These are phyloP conservation scores for Oncorhynchus nerka DNA, from an alignment of 2,113 vertebrate species.

Conservation along the genomic window DNA sequence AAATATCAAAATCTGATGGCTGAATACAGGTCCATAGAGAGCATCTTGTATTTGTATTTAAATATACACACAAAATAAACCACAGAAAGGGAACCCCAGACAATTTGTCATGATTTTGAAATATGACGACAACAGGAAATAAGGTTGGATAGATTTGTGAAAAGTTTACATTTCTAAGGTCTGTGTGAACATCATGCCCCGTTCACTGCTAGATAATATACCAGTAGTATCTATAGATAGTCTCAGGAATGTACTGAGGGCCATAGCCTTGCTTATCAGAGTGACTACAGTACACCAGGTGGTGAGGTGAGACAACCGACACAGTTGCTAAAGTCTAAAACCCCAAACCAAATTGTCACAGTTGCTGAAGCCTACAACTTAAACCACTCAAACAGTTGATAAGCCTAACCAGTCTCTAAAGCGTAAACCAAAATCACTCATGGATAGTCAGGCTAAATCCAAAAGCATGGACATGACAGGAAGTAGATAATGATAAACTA, in stretches of 20 bases:
- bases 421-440: not conserved
- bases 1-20: slow-evolving; percentile 98
- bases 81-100: slow-evolving; percentile 61
- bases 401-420: not conserved
- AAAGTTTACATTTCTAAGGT: slow-evolving; percentile 23
- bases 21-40: slow-evolving; percentile 92
- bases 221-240: no score
- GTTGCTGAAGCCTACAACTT: not conserved
- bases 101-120: slow-evolving; percentile 47
- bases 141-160: slow-evolving; percentile 29
- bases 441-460: not conserved
- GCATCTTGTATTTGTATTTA: slow-evolving; percentile 73
- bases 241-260: no score
- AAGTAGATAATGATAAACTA: not conserved
- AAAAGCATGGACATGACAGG: slow-evolving; percentile 57
- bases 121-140: slow-evolving; percentile 41
- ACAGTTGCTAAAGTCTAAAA: not conserved
- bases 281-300: not conserved
- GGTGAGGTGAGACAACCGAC: not conserved
- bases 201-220: not conserved
- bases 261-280: not conserved
- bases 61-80: slow-evolving; percentile 65
- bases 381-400: not conserved
- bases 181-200: slow-evolving; percentile 6
- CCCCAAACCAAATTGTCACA: not conserved